These are phyloP conservation scores for Sebastolobus altivelis DNA, from an alignment of 2,797 vertebrate species.

Conservation along the genomic window DNA sequence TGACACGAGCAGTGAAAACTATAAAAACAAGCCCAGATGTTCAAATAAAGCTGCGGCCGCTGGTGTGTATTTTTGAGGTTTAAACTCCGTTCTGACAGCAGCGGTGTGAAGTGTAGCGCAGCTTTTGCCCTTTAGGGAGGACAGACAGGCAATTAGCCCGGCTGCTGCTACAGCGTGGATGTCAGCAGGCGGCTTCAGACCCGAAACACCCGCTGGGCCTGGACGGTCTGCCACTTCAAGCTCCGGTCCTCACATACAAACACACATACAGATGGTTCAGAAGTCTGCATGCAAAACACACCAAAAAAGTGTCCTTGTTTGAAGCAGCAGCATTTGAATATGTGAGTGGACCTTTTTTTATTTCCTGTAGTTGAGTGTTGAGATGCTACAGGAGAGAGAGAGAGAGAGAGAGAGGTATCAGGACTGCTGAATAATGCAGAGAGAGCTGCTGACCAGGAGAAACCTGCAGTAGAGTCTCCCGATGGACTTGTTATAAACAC, in stretches of 20 bases:
- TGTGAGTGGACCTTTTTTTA: conserved; percentile 20
- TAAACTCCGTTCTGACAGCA: conserved; percentile 18
- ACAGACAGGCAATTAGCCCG: conserved; percentile 54
- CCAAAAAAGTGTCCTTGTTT: conserved; percentile 22
- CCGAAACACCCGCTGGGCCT: conserved; percentile 27
- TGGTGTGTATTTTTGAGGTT: conserved; percentile 4
- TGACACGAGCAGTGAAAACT: not conserved
- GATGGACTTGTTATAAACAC: conserved; percentile 33
- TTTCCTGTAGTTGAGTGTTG: not conserved
- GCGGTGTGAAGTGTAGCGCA: not conserved
- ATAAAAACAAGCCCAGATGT: conserved; percentile 11
- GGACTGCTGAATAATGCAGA: conserved; percentile 70
- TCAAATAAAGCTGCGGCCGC: not conserved
- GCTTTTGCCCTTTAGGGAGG: conserved; percentile 48
- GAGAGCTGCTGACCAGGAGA: conserved; percentile 54
- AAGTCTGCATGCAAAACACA: conserved; percentile 16
- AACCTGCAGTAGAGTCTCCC: conserved; percentile 38
- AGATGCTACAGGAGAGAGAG: conserved; percentile 1
- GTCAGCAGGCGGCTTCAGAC: conserved; percentile 35
- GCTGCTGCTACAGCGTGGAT: conserved; percentile 13
- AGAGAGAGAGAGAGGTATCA: conserved; percentile 4
- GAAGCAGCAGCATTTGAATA: conserved; percentile 45
- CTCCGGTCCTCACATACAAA: conserved; percentile 7
- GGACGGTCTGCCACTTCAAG: conserved; percentile 33
- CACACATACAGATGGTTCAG: conserved; percentile 26